phyloP scores from a whole-genome alignment of 2,113 vertebrate species.

The Etheostoma spectabile region DNA sequence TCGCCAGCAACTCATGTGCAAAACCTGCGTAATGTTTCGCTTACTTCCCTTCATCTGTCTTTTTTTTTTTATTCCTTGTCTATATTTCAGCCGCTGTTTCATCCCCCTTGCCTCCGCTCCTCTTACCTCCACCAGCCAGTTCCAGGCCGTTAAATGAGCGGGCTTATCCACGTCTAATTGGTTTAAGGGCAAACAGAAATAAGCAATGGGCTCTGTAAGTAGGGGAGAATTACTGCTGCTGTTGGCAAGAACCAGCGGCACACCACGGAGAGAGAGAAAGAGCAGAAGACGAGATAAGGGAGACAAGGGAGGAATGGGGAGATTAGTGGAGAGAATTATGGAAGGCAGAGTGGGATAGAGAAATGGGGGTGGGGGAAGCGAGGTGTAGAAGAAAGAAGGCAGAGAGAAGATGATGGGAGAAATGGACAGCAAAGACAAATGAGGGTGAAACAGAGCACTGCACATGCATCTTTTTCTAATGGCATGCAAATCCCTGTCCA shows the following conservation, averaged over 20 bases:
- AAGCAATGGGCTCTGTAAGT: conserved; percentile 74
- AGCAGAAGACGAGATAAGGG: conserved; percentile 21
- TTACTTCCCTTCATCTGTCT: conserved; percentile 52
- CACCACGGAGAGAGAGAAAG: conserved; percentile 20
- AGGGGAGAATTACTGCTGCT: conserved; percentile 70
- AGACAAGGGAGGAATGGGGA: conserved; percentile 28
- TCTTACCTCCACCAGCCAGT: conserved; percentile 48
- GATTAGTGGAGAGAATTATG: conserved; percentile 56
- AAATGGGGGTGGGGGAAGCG: conserved; percentile 5
- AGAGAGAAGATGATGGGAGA: conserved; percentile 33
- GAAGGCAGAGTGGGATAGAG: conserved; percentile 34
- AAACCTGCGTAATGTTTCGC: conserved; percentile 42
- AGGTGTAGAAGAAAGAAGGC: not conserved
- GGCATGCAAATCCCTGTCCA: conserved; percentile 51
- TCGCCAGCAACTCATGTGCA: conserved; percentile 62
- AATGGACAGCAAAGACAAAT: conserved; percentile 46
- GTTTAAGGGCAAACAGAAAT: conserved; percentile 83
- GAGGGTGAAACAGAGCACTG: conserved; percentile 33
- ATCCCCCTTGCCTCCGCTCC: conserved; percentile 23
- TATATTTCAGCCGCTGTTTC: conserved; percentile 45
- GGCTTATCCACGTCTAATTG: conserved; percentile 81
- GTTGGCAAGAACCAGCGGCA: conserved; percentile 56
- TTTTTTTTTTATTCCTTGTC: conserved; percentile 40
- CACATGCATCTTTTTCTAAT: conserved; percentile 53
- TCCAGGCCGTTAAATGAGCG: conserved; percentile 71